These are phyloP conservation scores for Felis catus DNA, from an alignment of 2,113 vertebrate genomes.

Conservation along the genomic window F.catus_Fca126_mat1.0 CM031414.1:44459001-44459500, in stretches of 20 bases:
- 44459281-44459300: background rate
- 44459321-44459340: background rate
- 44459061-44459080: background rate
- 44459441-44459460: background rate
- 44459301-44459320: background rate
- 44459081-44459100: background rate
- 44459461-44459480: background rate
- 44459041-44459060: background rate
- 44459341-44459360: background rate
- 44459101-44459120: background rate
- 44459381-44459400: background rate
- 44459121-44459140: background rate
- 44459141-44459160: background rate
- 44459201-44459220: background rate
- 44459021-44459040: background rate
- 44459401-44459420: background rate
- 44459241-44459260: background rate
- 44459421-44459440: background rate
- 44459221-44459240: background rate
- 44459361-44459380: background rate
- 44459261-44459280: background rate
- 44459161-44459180: background rate
- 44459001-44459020: background rate
- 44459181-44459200: background rate
- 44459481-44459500: background rate